phyloP scores from a whole-genome alignment of 1,140 invertebrate species.

The Protaetia brevitarsis region DNA sequence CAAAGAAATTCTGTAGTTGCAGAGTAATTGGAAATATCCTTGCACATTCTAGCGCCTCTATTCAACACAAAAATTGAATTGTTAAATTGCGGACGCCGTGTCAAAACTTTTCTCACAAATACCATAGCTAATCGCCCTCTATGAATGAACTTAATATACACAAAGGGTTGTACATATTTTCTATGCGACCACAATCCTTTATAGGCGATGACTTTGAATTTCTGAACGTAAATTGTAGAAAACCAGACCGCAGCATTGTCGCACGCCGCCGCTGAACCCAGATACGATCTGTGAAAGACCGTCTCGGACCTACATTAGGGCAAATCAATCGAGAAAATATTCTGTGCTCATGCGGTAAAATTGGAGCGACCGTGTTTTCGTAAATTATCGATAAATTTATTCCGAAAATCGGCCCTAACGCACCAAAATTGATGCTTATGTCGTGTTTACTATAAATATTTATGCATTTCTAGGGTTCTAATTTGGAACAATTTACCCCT shows the following conservation, averaged over 20 bases:
- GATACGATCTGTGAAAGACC: neutral
- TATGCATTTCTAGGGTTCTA: neutral
- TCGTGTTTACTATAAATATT: slow-evolving; percentile 10
- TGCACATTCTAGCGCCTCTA: neutral
- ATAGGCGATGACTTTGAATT: slow-evolving; percentile 12
- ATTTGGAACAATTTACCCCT: neutral
- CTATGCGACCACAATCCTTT: neutral
- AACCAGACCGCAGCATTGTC: neutral
- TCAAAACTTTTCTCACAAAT: slow-evolving; percentile 12
- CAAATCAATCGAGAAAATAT: slow-evolving; percentile 3
- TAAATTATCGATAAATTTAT: slow-evolving; percentile 18
- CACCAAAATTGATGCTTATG: neutral
- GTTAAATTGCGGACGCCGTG: neutral
- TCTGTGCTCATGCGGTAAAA: neutral
- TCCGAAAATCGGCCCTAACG: neutral
- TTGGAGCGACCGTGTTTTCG: neutral
- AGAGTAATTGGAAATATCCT: no score
- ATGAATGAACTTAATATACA: neutral
- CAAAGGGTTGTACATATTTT: neutral
- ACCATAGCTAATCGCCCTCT: neutral
- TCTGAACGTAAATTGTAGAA: neutral
- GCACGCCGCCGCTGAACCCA: neutral
- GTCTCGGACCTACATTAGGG: neutral
- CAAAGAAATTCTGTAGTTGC: no score
- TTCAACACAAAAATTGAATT: neutral